Percentiles rank a stretch among this genome's conserved stretches.
Conservation (phyloP, 2,888 invertebrate genomes). For the Bombylius discolor region DNA sequence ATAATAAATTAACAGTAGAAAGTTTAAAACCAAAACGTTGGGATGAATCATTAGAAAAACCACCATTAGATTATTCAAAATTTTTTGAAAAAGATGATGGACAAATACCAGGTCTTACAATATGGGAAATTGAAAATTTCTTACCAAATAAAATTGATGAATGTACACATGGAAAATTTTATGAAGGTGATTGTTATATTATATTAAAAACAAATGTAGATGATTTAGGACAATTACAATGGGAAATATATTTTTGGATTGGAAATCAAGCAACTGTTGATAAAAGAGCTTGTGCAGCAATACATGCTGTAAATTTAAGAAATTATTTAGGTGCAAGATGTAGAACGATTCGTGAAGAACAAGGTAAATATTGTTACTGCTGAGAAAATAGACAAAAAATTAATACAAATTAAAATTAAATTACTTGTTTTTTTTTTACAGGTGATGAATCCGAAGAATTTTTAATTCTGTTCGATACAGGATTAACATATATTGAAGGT, state of each 20-base stretch:
- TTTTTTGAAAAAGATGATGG: conserved; percentile 95
- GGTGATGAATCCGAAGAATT: conserved; percentile 93
- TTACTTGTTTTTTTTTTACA: conserved; percentile 5
- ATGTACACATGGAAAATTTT: conserved; percentile 94
- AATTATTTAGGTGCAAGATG: conserved; percentile 90
- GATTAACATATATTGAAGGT: conserved; percentile 91
- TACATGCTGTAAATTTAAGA: conserved; percentile 96
- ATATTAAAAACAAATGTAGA: conserved; percentile 78
- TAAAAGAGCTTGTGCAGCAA: conserved; percentile 45
- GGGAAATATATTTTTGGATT: conserved; percentile 99
- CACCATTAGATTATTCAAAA: conserved; percentile 91
- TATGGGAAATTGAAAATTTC: conserved; percentile 99
- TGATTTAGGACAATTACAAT: conserved; percentile 69
- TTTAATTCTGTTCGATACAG: conserved; percentile 76
- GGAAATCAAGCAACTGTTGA: conserved; percentile 84
- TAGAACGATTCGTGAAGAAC: conserved; percentile 92
- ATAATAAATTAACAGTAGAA: conserved; percentile 40
- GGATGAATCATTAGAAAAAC: conserved; percentile 92
- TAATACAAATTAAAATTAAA: not conserved
- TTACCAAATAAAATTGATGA: conserved; percentile 88
- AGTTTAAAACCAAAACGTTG: conserved; percentile 75
- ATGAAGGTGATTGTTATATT: conserved; percentile 98
- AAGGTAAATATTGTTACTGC: conserved; percentile 38
- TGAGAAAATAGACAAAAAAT: too few relatives aligned
- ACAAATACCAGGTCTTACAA: conserved; percentile 76